A percentile compares a stretch with the other conserved stretches of the same genome.
Conservation (phyloP, 2,888 invertebrate species). For the Standfussiana lucernea region DNA sequence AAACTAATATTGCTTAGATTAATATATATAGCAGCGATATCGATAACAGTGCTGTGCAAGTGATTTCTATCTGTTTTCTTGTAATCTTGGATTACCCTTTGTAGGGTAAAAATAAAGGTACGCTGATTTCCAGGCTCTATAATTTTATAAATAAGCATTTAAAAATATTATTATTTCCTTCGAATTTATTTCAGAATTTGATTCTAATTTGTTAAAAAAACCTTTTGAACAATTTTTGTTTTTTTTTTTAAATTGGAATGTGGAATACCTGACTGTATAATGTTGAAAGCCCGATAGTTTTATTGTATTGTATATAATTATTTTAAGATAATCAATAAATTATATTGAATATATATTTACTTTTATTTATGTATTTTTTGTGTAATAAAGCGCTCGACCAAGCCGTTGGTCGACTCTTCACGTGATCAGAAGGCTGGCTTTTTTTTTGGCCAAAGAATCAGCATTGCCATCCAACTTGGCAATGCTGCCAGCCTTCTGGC, state of each 20-base stretch:
- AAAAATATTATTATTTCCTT: not conserved
- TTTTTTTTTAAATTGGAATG: not conserved
- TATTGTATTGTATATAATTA: conserved; percentile 64
- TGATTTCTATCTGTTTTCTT: not conserved
- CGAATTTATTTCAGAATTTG: not conserved
- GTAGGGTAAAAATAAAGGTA: too few species aligned
- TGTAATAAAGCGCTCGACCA: too few species aligned
- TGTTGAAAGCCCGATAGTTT: conserved; percentile 44
- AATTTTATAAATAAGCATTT: conserved; percentile 9
- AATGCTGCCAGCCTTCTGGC: too few species aligned
- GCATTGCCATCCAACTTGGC: too few species aligned
- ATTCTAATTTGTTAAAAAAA: not conserved
- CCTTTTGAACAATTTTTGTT: conserved; percentile 2
- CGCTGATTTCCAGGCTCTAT: not conserved
- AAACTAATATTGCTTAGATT: not conserved
- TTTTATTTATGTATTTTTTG: conserved; percentile 38
- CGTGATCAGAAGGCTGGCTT: too few species aligned
- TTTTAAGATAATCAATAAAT: conserved; percentile 67
- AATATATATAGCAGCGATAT: too few species aligned
- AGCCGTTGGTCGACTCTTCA: too few species aligned
- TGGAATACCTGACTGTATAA: conserved; percentile 30
- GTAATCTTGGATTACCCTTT: not conserved
- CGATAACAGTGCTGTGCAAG: not conserved
- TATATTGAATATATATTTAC: conserved; percentile 50
- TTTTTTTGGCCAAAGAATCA: too few species aligned